phyloP scores from a whole-genome alignment of 2,797 vertebrate species.

The Calcarius lapponicus region DNA sequence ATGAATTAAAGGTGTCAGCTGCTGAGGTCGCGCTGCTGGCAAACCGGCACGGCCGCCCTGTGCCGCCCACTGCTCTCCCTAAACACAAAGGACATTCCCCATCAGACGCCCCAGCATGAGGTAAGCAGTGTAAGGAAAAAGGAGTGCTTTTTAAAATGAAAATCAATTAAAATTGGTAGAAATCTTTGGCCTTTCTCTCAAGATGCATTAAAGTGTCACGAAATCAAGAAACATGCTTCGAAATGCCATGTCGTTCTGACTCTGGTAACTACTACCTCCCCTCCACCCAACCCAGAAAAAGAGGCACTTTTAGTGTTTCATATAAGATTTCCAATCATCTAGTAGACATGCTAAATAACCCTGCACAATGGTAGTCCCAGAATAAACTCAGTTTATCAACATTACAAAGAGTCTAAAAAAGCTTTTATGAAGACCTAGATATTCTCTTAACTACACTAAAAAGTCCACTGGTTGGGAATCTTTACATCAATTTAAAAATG shows the following conservation, averaged over 20 bases:
- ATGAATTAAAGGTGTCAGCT: not conserved
- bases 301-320: conserved; percentile 83
- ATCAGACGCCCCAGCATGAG: conserved; percentile 72
- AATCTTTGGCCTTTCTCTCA: conserved; percentile 82
- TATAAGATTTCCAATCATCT: conserved; percentile 77
- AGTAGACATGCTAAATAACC: conserved; percentile 67
- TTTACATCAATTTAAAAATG: conserved; percentile 59
- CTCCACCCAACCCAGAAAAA: conserved; percentile 81
- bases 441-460: conserved; percentile 66
- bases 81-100: conserved; percentile 63
- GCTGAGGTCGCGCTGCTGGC: not conserved
- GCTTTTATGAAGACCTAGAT: conserved; percentile 67
- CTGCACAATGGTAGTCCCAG: conserved; percentile 71
- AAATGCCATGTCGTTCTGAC: conserved; percentile 74
- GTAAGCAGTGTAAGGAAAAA: conserved; percentile 76
- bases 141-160: conserved; percentile 74
- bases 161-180: conserved; percentile 74
- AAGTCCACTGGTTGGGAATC: conserved; percentile 68
- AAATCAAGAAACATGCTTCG: conserved; percentile 75
- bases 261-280: conserved; percentile 76
- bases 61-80: conserved; percentile 43
- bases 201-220: conserved; percentile 72
- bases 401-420: conserved; percentile 73
- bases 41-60: not conserved
- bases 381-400: conserved; percentile 72